Evolutionary conservation across 2,797 vertebrate genomes (phyloP), one percentile per base, ranked within the genome.

Genomic region (Oreortyx pictus): DNA sequence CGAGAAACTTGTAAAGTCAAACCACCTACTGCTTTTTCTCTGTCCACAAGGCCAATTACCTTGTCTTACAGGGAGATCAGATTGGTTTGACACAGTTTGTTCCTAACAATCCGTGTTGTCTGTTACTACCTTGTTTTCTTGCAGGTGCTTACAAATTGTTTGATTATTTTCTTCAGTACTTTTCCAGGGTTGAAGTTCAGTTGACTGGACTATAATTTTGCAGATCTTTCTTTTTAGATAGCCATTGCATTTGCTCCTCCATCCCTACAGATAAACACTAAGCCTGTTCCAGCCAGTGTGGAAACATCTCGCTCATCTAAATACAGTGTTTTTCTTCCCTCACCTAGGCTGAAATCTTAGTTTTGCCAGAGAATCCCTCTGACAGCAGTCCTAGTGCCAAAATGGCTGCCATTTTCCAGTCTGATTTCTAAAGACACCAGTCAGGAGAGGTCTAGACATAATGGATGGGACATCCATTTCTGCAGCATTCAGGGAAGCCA

Each of bases 51-150:
- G 77, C 89, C 54, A 94, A 95, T 96, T 96, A 95, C 85, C 76
- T 77, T 88, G 89, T 78, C 92, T 86, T 92, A 76, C 66, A 83
- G 80, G 82, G 87, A 89, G 87, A 95, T 73, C 92, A 94, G 91
- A 96, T 92, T 92, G 85, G 66, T 92, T 93, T 96, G 93, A 92
- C 95, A 91, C 92, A 95, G 92, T 95, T 94, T 93, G 82, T 91
- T 96, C 75, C 91, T 91, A 92, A 89, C 87, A 96, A 70, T 90
- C 62, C 79, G 5, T 73, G 87, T 75, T 81, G 59, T 78, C 71
- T 81, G 35, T 74, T 1, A 6, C 87, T 89, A 33, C 84, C 87
- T 85, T 92, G 82, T 89, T 94, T 94, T 94, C 93, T 95, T 91
- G 86, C 1, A 0, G 29, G 37, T 91, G 90, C 88, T 94, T 95